Evolutionary conservation across 2,113 vertebrate species (phyloP).

Genomic region (Chloebia gouldiae): DNA sequence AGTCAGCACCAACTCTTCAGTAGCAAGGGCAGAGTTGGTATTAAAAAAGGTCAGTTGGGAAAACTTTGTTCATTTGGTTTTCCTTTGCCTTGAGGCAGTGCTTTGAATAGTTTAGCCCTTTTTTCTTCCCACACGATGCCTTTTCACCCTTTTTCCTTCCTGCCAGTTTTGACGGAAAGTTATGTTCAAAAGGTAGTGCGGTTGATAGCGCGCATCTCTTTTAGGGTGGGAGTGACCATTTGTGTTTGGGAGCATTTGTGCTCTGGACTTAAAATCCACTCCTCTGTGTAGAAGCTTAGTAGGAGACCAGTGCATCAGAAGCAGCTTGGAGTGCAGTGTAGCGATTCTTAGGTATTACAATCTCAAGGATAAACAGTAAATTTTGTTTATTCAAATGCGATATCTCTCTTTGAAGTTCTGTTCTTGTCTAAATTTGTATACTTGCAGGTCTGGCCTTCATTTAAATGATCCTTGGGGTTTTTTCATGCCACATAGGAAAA

Average conservation of each 20-base stretch:
- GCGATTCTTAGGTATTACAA: background rate
- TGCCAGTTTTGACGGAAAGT: background rate
- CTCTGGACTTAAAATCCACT: background rate
- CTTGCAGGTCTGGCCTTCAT: slow-evolving; percentile 49
- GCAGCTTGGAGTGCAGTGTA: background rate
- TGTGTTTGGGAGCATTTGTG: background rate
- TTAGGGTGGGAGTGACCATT: background rate
- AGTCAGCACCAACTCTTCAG: slow-evolving; percentile 28
- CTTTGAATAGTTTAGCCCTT: background rate
- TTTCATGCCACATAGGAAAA: background rate
- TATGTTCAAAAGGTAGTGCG: background rate
- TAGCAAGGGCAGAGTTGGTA: slow-evolving; percentile 47
- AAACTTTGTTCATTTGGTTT: background rate
- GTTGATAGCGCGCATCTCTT: background rate
- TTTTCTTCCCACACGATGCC: background rate
- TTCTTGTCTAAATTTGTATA: slow-evolving; percentile 36
- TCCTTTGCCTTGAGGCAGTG: slow-evolving; percentile 26
- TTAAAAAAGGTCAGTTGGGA: slow-evolving; percentile 70
- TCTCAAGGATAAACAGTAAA: slow-evolving; percentile 21
- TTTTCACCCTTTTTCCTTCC: background rate
- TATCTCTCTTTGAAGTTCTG: slow-evolving; percentile 37
- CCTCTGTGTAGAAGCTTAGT: background rate
- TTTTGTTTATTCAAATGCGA: slow-evolving; percentile 38
- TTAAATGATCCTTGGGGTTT: slow-evolving; percentile 46
- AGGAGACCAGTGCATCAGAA: background rate